Base-by-base conservation (phyloP, 1,140 invertebrate species). In the Portunus trituberculatus region DNA sequence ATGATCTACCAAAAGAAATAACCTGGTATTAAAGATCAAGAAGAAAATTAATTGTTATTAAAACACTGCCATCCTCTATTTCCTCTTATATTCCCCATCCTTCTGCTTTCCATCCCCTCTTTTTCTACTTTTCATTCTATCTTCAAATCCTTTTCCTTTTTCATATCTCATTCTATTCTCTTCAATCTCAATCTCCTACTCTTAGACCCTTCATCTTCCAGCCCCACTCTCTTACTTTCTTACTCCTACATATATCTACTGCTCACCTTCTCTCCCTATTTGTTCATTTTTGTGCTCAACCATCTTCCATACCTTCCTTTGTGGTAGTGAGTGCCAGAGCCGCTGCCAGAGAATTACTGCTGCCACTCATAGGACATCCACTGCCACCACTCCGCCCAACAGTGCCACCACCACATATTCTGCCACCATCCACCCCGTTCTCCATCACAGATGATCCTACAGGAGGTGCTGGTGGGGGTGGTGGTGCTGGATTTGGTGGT, bases 281-380 rank as follows among this genome's bases (percentile, higher is more conserved):
- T 7, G 84, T 39, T 28, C 31, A 6, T 25, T 46, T 87, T 28
- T 87, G 7, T 87, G 6, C 10, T 20, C 39, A 4, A 2, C 29
- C n/a, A 67, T 31, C 29, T 4, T 76, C 25, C 67, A 8, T 52
- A 94, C 87, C 88, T 91, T 94, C 87, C 52, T 91, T 83, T 4
- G 76, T 83, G 12, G 86, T 90, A 45, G 31, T 93, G n/a, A 93
- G 92, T 29, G 92, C 92, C 8, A 93, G 39, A 25, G 92, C 92
- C 25, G 92, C 92, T 48, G 92, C 92, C 45, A 93, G 48, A 25
- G 67, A 76, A 76, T 25, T 76, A 2, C 25, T n/a, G n/a, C 67
- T 20, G 20, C 67, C 59, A 76, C 59, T 20, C 7, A 7, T 20
- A 46, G 87, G 87, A 25, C 87, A 89, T 28, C 25, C 28, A 46